Percentiles rank a stretch among this genome's conserved stretches.
Evolutionary conservation across 2,113 vertebrate genomes (phyloP).

Genomic region (Crypturellus undulatus): DNA sequence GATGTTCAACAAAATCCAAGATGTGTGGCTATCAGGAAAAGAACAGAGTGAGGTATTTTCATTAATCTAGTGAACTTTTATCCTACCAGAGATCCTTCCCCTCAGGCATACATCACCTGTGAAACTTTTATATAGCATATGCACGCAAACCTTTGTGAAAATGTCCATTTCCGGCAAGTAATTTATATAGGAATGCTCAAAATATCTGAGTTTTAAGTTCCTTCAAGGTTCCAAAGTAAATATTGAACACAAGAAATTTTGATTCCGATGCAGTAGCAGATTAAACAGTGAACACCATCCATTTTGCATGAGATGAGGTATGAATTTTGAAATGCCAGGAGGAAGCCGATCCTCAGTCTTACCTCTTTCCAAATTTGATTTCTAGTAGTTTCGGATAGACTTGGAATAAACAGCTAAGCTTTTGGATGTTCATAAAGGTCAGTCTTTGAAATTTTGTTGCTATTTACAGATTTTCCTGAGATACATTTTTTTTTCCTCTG

Average conservation of each 20-base stretch:
- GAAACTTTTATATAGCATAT: background rate
- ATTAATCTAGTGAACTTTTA: background rate
- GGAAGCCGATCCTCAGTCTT: background rate
- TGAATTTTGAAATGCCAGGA: background rate
- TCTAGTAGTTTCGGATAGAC: slow-evolving; percentile 3
- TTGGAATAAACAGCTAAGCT: background rate
- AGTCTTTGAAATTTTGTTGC: background rate
- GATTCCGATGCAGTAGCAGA: background rate
- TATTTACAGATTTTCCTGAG: background rate
- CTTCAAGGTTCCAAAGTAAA: background rate
- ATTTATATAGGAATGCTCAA: background rate
- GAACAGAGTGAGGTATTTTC: background rate
- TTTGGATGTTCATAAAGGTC: background rate
- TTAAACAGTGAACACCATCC: background rate
- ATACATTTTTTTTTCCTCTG: background rate
- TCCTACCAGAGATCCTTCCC: background rate
- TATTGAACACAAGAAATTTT: background rate
- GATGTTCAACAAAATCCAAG: background rate
- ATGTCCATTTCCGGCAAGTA: rapidly evolving
- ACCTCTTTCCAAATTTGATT: background rate
- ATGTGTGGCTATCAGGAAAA: background rate
- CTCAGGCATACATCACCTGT: background rate
- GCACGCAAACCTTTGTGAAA: background rate
- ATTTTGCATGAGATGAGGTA: background rate
- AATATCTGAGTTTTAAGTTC: background rate